phyloP scores from a whole-genome alignment of 2,888 invertebrate species.

The Drosophila differens region DNA sequence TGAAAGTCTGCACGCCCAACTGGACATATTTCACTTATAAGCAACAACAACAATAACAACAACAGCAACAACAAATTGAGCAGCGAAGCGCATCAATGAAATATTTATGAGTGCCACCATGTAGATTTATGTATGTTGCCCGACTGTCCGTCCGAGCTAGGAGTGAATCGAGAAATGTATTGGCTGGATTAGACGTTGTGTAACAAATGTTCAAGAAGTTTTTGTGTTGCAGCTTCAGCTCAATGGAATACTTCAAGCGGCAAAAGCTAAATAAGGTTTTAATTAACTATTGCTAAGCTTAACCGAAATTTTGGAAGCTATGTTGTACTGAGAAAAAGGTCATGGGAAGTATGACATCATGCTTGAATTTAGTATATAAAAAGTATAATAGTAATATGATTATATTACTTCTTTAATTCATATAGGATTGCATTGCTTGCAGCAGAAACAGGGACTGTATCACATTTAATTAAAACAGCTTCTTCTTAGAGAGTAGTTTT shows the following conservation, averaged over 20 bases:
- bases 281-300: slow-evolving; percentile 14
- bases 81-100: slow-evolving; percentile 63
- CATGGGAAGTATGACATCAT: slow-evolving; percentile 2
- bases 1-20: slow-evolving; percentile 48
- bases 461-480: not conserved
- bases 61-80: slow-evolving; percentile 38
- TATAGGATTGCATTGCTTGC: not conserved
- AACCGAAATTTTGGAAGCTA: not conserved
- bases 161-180: slow-evolving; percentile 64
- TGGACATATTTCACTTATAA: slow-evolving; percentile 54
- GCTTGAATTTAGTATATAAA: not conserved
- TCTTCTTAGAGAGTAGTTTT: not conserved
- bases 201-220: slow-evolving; percentile 21
- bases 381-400: not conserved
- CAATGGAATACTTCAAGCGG: slow-evolving; percentile 19
- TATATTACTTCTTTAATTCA: not conserved
- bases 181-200: slow-evolving; percentile 42
- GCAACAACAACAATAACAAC: slow-evolving; percentile 13
- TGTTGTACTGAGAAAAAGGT: not conserved
- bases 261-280: not conserved
- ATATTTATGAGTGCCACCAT: slow-evolving; percentile 68
- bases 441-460: no score
- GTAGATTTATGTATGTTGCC: slow-evolving; percentile 66
- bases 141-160: slow-evolving; percentile 29
- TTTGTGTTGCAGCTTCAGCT: not conserved